These are phyloP conservation scores for Coilia nasus DNA, from an alignment of 2,797 vertebrate genomes.

Conservation along the genomic window DNA sequence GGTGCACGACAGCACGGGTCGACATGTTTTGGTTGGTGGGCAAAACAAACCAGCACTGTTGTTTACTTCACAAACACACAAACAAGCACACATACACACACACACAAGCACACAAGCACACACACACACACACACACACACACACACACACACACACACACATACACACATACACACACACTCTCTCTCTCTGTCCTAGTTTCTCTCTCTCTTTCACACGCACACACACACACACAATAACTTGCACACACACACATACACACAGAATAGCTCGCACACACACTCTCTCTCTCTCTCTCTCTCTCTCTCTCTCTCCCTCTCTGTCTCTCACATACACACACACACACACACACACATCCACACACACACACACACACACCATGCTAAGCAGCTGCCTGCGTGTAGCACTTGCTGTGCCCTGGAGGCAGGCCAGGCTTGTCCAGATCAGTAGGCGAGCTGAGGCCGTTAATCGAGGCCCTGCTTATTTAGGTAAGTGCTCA, in stretches of 20 bases:
- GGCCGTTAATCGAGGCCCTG: background rate
- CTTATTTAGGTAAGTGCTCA: slow-evolving; percentile 14
- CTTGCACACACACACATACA: background rate
- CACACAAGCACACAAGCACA: background rate
- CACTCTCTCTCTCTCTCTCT: too few relatives aligned
- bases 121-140: background rate
- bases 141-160: slow-evolving; percentile 16
- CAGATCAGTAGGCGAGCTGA: slow-evolving; percentile 3
- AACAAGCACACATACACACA: slow-evolving; percentile 22
- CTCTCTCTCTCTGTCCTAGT: too few relatives aligned
- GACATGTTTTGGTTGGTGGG: slow-evolving; percentile 64
- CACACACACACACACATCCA: slow-evolving; percentile 21
- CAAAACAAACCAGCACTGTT: slow-evolving; percentile 62
- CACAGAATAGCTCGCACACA: too few relatives aligned
- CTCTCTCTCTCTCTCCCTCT: too few relatives aligned
- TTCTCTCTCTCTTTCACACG: background rate
- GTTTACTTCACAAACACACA: slow-evolving; percentile 23
- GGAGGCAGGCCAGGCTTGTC: slow-evolving; percentile 42
- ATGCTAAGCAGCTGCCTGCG: slow-evolving; percentile 54
- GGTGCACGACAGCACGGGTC: slow-evolving; percentile 53
- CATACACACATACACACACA: background rate
- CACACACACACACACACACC: slow-evolving; percentile 1
- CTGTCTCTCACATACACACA: background rate
- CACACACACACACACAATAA: slow-evolving; percentile 26
- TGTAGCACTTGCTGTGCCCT: slow-evolving; percentile 55